Conservation (phyloP, 2,888 invertebrate genomes). For the Periphyllus acericola region DNA sequence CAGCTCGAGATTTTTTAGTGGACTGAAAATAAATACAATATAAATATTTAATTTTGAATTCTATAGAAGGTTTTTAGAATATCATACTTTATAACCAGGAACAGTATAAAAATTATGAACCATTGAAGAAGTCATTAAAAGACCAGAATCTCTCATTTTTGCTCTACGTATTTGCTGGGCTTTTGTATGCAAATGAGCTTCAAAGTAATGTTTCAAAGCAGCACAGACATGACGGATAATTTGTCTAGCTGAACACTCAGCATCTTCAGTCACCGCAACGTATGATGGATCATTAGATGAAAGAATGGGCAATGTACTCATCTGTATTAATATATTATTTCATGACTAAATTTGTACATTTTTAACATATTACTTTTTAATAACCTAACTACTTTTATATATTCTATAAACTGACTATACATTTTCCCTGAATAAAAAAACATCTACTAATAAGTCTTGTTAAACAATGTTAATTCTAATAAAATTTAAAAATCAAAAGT, state of each 20-base stretch:
- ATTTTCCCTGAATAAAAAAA: too few species aligned
- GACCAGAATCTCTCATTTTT: constrained; percentile 63
- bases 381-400: too few species aligned
- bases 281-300: constrained; percentile 71
- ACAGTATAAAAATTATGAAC: constrained; percentile 27
- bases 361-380: too few species aligned
- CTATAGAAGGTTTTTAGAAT: not conserved
- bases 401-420: too few species aligned
- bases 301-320: constrained; percentile 86
- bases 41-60: not conserved
- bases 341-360: too few species aligned
- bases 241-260: constrained; percentile 89
- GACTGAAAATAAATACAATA: constrained; percentile 66
- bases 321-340: constrained; percentile 68
- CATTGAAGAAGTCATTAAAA: constrained; percentile 31
- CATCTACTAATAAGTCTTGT: too few species aligned
- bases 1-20: constrained; percentile 76
- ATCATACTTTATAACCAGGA: constrained; percentile 61
- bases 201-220: constrained; percentile 88
- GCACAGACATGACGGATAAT: constrained; percentile 91
- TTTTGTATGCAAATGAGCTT: constrained; percentile 86
- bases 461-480: too few species aligned
- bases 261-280: constrained; percentile 79
- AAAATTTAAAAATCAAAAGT: too few species aligned
- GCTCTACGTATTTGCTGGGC: constrained; percentile 76